Evolutionary conservation across 2,797 vertebrate species (phyloP).

Genomic region (Artibeus jamaicensis): DNA sequence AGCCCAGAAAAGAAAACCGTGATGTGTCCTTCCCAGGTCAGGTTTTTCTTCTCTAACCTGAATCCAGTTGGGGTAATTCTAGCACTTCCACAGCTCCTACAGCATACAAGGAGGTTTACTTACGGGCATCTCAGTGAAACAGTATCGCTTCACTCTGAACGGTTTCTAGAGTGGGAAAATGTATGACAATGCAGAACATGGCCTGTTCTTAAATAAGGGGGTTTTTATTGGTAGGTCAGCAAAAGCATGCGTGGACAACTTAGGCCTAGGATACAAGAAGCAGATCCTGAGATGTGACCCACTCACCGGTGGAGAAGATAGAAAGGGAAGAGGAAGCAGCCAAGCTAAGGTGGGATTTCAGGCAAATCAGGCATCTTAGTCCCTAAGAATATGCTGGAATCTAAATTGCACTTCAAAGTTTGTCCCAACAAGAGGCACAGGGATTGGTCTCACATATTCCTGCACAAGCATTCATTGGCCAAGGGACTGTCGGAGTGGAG

Average conservation of each 20-base stretch:
- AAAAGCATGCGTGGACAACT: background rate
- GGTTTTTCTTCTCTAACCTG: background rate
- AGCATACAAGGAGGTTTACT: background rate
- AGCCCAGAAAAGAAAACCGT: background rate
- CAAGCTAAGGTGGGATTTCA: background rate
- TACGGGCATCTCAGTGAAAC: background rate
- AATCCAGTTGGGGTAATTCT: background rate
- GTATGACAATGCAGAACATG: background rate
- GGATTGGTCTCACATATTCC: background rate
- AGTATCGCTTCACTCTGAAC: background rate
- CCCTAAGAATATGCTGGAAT: background rate
- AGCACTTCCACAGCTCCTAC: background rate
- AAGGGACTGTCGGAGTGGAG: background rate
- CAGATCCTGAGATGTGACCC: background rate
- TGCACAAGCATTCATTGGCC: background rate
- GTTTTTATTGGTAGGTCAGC: background rate
- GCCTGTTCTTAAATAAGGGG: background rate
- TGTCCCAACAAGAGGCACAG: background rate
- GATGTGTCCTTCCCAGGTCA: background rate
- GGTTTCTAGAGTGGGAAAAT: background rate
- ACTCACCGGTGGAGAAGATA: background rate
- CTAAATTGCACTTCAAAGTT: background rate
- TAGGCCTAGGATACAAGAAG: background rate
- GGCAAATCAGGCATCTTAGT: background rate
- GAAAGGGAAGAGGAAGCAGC: background rate